A percentile compares a stretch with the other conserved stretches of the same genome.
phyloP scores from a whole-genome alignment of 2,888 invertebrate species.

The Pyrrhosoma nymphula region DNA sequence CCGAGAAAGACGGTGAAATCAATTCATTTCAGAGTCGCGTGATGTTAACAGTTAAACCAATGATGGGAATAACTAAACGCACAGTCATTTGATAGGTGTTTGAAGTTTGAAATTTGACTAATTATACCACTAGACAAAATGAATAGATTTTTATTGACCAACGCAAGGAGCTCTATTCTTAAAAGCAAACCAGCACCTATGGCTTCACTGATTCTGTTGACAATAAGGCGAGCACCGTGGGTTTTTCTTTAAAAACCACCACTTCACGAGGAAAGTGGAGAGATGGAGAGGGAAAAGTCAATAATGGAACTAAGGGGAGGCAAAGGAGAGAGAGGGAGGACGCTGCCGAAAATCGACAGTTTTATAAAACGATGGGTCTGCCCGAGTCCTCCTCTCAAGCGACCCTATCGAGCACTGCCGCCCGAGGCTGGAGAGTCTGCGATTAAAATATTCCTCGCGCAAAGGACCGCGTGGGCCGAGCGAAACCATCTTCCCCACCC shows the following conservation, averaged over 20 bases:
- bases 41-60: no score
- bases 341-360: background rate
- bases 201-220: background rate
- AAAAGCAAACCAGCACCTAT: no score
- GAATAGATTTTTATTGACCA: no score
- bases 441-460: background rate
- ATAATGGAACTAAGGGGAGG: background rate
- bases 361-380: background rate
- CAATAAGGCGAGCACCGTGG: background rate
- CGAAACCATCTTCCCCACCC: background rate
- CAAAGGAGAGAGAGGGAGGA: background rate
- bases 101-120: no score
- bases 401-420: background rate
- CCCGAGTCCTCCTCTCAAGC: background rate
- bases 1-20: no score
- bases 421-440: background rate
- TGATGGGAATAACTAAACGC: no score
- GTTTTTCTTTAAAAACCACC: background rate
- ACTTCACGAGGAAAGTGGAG: background rate
- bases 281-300: background rate
- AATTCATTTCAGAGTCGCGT: no score
- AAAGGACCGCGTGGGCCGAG: background rate
- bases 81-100: no score
- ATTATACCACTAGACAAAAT: no score
- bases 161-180: no score